Conservation (phyloP, 1,140 invertebrate genomes). For the Thaumatotibia leucotreta region DNA sequence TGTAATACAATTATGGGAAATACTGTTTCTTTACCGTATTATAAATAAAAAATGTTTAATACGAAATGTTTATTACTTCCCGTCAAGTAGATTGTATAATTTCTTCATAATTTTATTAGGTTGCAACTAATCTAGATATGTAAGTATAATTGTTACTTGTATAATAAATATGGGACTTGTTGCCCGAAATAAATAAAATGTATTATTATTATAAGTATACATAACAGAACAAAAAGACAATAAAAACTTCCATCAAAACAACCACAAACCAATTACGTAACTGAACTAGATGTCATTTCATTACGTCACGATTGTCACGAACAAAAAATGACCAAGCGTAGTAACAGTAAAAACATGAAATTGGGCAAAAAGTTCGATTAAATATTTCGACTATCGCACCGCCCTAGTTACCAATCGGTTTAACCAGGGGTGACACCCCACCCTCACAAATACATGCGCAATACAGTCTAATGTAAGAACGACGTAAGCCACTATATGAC, state of each 20-base stretch:
- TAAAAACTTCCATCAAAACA: neutral
- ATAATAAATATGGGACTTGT: too few species aligned
- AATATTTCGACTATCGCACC: slow-evolving; percentile 34
- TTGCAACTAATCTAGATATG: too few species aligned
- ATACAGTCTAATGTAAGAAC: neutral
- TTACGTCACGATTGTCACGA: neutral
- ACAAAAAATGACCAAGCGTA: neutral
- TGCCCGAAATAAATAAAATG: too few species aligned
- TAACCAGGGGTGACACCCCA: slow-evolving; percentile 31
- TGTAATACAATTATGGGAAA: too few species aligned
- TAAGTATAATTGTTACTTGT: too few species aligned
- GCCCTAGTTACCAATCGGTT: slow-evolving; percentile 55
- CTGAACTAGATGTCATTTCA: neutral
- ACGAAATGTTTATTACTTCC: too few species aligned
- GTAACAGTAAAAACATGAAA: neutral
- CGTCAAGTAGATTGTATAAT: too few species aligned
- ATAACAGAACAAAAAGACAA: neutral
- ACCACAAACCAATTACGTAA: neutral
- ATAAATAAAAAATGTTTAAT: too few species aligned
- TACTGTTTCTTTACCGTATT: too few species aligned
- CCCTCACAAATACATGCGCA: slow-evolving; percentile 37
- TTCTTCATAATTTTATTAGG: too few species aligned
- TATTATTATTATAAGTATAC: too few species aligned
- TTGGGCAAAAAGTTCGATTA: neutral
- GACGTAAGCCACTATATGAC: neutral